phyloP scores from a whole-genome alignment of 2,888 invertebrate genomes.

The Teinopalpus imperialis region DNA sequence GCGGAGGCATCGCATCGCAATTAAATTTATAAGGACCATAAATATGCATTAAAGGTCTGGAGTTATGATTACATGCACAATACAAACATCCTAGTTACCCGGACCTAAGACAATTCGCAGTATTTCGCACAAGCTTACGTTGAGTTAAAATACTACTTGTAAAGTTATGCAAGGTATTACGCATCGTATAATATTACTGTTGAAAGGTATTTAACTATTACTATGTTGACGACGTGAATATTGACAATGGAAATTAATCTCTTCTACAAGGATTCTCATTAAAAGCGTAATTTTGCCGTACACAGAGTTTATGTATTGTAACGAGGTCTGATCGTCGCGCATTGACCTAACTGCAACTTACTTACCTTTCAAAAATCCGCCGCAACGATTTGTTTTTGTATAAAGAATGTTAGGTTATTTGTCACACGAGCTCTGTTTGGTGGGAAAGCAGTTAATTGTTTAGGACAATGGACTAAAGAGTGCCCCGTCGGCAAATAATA shows the following conservation, averaged over 20 bases:
- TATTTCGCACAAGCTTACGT: conserved; percentile 26
- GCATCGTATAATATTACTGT: neutral
- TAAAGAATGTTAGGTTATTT: conserved; percentile 48
- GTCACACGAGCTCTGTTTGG: conserved; percentile 52
- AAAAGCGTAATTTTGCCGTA: conserved; percentile 44
- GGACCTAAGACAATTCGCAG: conserved; percentile 27
- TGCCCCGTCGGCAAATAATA: conserved; percentile 21
- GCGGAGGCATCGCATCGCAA: conserved; percentile 57
- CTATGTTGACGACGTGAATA: conserved; percentile 54
- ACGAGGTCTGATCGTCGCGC: conserved; percentile 13
- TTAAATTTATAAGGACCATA: conserved; percentile 7
- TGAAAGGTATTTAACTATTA: conserved; percentile 39
- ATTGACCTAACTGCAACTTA: conserved; percentile 18
- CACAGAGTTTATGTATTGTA: conserved; percentile 9
- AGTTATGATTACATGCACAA: conserved; percentile 7
- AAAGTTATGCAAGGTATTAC: too few species aligned
- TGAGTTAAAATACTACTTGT: too few species aligned
- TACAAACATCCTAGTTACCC: neutral
- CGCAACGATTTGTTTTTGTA: conserved; percentile 28
- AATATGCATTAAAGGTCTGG: neutral
- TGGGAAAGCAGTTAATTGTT: conserved; percentile 55
- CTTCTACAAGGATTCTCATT: conserved; percentile 57
- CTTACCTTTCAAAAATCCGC: neutral
- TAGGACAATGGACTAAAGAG: conserved; percentile 26
- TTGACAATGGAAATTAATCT: conserved; percentile 67